Base-by-base conservation (phyloP, 2,888 invertebrate genomes). In the Drosophila suboccidentalis region DNA sequence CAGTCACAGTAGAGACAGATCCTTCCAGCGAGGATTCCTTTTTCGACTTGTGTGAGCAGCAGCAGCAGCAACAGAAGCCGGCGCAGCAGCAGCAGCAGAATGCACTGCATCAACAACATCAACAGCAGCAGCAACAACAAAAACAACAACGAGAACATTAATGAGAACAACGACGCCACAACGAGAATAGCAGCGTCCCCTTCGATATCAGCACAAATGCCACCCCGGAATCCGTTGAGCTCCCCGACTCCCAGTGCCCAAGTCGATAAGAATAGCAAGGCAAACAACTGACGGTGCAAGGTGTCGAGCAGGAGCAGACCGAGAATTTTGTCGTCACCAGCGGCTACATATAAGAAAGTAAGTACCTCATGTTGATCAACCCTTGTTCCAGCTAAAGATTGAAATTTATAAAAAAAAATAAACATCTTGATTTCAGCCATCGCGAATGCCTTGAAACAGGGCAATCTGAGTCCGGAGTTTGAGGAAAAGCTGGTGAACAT, bases 321-420 rank as follows among this genome's bases (percentile, higher is more conserved):
- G 82, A 84, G 59, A 82, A 97, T 93, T 98, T 97, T 93, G 96
- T 97, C 80, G 94, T 98, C 71, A 98, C 98, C 13, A 97, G 97
- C 60, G 97, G 97, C 93, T 98, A 98, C 91, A 97, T 98, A 83
- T 97, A 98, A 92, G 97, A 98, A 95, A 97, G 98, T 97, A 94
- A 95, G 96, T 62, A 26, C 2, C 6, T 15, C 8, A 29, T 19
- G 9, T 22, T 22, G 22, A 3, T 22, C 22, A 22, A 22, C 22
- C 2, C 22, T 22, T 22, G 22, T 22, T 22, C 22, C 22, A 22
- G 22, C 22, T 22, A 22, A 22, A 22, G 22, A 22, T 22, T 22
- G 4, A 10, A 34, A 36, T 36, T 36, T 38, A n/a, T 38, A 1
- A 5, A 38, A n/a, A 38, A 6, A 13, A 38, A 22, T 22, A 2